phyloP scores from a whole-genome alignment of 2,888 invertebrate genomes.

The Disparrhopalites patrizii region DNA sequence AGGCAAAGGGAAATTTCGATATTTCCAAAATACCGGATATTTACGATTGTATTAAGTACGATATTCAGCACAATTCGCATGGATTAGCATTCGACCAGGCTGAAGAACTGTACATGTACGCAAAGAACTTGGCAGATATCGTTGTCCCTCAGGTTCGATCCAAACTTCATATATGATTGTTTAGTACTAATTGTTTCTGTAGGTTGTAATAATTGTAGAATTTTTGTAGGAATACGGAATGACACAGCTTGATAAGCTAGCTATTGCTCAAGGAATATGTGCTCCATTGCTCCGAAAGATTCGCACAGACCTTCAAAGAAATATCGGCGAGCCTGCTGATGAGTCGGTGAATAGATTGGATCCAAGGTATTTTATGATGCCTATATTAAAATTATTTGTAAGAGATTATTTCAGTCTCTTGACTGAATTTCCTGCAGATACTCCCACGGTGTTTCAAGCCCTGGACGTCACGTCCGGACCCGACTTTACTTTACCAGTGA shows the following conservation, averaged over 20 bases:
- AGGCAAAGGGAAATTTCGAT: conserved; percentile 87
- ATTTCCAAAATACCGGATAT: conserved; percentile 99
- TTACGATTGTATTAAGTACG: conserved; percentile 99
- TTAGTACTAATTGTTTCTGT: background rate
- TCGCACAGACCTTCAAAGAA: conserved; percentile 86
- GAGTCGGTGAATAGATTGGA: conserved; percentile 94
- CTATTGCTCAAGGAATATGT: conserved; percentile 96
- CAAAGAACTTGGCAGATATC: conserved; percentile 93
- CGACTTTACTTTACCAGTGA: conserved; percentile 99
- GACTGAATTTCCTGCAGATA: conserved; percentile 63
- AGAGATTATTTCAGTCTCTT: too few relatives aligned
- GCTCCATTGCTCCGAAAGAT: conserved; percentile 94
- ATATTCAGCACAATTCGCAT: conserved; percentile 95
- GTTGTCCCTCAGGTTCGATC: conserved; percentile 88
- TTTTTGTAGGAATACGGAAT: conserved; percentile 83
- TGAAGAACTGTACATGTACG: conserved; percentile 88
- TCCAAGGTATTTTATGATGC: conserved; percentile 62
- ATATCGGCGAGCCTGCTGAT: conserved; percentile 83
- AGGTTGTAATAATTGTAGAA: background rate
- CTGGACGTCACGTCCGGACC: conserved; percentile 95
- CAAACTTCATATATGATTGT: background rate
- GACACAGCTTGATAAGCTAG: conserved; percentile 88
- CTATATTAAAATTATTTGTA: background rate
- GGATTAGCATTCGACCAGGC: conserved; percentile 88
- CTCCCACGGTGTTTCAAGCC: conserved; percentile 96